Conservation (phyloP, 2,113 vertebrate genomes). For the Etheostoma spectabile region DNA sequence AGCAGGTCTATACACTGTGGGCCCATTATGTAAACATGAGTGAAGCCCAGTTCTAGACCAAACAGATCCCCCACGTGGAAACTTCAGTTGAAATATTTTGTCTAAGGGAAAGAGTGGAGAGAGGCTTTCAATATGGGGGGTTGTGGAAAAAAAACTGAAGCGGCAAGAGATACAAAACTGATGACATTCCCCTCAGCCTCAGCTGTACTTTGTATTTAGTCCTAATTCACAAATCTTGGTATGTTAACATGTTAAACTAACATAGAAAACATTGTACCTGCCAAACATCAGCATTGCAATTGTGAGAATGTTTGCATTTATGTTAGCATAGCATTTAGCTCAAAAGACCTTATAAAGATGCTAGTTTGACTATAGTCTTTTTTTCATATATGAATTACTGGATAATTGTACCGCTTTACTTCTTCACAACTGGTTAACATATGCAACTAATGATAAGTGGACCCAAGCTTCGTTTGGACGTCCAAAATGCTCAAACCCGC, state of each 20-base stretch:
- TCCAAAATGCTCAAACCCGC: not conserved
- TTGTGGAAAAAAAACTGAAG: not conserved
- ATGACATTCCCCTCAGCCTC: not conserved
- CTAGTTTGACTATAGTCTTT: not conserved
- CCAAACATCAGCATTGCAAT: not conserved
- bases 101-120: not conserved
- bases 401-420: not conserved
- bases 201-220: not conserved
- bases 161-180: not conserved
- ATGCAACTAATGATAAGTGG: not conserved
- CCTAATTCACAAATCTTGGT: not conserved
- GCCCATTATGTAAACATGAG: conserved; percentile 30
- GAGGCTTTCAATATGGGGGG: not conserved
- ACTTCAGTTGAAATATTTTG: conserved; percentile 42
- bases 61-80: conserved; percentile 55
- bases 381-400: not conserved
- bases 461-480: not conserved
- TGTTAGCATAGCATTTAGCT: not conserved
- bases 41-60: conserved; percentile 36
- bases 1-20: conserved; percentile 34
- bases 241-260: not conserved
- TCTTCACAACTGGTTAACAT: not conserved
- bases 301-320: not conserved
- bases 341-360: not conserved
- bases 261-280: not conserved